Evolutionary conservation across 2,113 vertebrate species (phyloP).

Genomic region (Nettapus auritus): DNA sequence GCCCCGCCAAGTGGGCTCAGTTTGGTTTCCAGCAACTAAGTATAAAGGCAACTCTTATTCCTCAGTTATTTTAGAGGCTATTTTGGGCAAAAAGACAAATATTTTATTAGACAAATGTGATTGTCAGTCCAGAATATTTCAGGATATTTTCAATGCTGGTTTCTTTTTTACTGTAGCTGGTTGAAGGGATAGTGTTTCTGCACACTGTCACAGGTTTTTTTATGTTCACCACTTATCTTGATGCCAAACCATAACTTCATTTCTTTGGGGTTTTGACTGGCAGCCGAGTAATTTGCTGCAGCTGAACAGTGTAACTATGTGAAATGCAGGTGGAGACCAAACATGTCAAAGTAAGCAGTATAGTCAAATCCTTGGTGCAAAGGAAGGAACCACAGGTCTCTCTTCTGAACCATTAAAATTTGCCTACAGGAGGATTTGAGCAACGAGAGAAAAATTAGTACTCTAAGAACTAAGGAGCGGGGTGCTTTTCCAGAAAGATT

Average conservation of each 20-base stretch:
- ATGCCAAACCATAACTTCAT: background rate
- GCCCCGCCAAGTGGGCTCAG: background rate
- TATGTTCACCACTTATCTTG: background rate
- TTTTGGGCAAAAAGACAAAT: background rate
- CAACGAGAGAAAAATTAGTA: background rate
- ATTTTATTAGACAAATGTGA: background rate
- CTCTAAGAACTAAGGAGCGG: background rate
- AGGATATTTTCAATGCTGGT: background rate
- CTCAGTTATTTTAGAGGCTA: background rate
- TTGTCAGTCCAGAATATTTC: background rate
- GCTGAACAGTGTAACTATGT: background rate
- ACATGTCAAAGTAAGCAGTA: background rate
- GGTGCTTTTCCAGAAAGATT: background rate
- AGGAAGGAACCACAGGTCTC: background rate
- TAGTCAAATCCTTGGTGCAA: rapidly evolving
- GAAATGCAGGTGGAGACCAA: background rate
- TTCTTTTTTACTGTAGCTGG: background rate
- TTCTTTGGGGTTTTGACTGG: background rate
- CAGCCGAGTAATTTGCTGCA: background rate
- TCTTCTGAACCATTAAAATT: background rate
- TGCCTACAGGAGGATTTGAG: background rate
- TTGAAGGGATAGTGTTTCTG: background rate
- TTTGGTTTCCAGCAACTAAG: background rate
- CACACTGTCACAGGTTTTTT: background rate
- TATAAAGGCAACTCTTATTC: background rate